Percentiles rank a stretch among this genome's conserved stretches.
phyloP scores from a whole-genome alignment of 2,113 vertebrate species.

The Bungarus multicinctus region DNA sequence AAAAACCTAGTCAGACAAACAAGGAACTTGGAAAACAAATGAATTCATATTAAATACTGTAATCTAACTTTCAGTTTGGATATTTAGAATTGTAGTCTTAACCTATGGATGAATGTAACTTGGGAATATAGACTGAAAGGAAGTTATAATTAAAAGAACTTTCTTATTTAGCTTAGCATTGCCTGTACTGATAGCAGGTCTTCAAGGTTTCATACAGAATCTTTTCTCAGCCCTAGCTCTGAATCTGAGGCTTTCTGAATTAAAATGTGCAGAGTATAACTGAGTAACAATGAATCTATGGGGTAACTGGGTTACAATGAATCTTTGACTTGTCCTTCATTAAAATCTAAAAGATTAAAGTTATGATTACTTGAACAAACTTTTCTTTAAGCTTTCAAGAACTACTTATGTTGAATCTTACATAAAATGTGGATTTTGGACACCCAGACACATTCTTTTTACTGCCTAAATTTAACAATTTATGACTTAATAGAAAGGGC shows the following conservation, averaged over 20 bases:
- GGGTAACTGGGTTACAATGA: neutral
- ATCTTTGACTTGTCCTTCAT: neutral
- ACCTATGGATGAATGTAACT: neutral
- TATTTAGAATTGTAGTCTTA: neutral
- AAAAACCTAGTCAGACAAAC: neutral
- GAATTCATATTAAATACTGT: neutral
- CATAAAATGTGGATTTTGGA: neutral
- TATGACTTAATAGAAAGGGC: neutral
- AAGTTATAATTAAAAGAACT: neutral
- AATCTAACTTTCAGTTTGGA: neutral
- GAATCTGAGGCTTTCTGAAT: neutral
- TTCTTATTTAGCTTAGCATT: neutral
- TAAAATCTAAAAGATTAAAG: neutral
- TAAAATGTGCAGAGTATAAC: neutral
- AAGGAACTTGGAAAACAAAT: neutral
- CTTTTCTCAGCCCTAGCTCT: neutral
- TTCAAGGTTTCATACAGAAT: neutral
- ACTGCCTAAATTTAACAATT: conserved; percentile 1
- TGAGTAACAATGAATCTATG: neutral
- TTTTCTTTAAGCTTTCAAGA: neutral
- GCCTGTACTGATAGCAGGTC: neutral
- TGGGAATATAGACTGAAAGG: neutral
- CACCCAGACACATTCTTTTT: neutral
- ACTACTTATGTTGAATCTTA: neutral
- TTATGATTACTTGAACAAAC: neutral